Conservation (phyloP, 2,113 vertebrate genomes). For the Helogale parvula region DNA sequence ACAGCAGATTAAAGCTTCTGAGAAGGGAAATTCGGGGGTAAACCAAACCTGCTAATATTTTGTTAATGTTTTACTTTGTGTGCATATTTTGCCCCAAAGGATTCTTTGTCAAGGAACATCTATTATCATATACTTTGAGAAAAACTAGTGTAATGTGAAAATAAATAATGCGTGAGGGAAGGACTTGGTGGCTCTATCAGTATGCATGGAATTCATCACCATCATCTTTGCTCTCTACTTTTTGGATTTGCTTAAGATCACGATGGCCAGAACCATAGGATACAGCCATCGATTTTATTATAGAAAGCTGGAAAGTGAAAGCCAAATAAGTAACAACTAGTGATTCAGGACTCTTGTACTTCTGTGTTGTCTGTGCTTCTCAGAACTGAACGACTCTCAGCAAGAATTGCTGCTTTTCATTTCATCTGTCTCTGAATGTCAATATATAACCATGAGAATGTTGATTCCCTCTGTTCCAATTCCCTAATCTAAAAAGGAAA, state of each 20-base stretch:
- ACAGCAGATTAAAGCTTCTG: background rate
- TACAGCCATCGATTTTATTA: background rate
- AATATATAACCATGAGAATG: background rate
- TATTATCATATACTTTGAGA: background rate
- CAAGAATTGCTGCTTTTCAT: background rate
- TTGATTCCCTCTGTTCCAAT: background rate
- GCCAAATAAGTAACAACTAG: background rate
- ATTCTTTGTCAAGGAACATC: background rate
- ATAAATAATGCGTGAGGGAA: background rate
- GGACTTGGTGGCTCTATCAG: background rate
- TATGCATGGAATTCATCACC: fast-evolving
- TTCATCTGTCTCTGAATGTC: background rate
- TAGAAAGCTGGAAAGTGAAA: background rate
- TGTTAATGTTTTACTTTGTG: background rate
- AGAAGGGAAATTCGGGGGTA: background rate
- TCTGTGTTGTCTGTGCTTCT: background rate
- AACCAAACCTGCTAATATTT: background rate
- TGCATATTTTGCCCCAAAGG: background rate
- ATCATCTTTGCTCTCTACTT: background rate
- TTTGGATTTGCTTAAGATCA: background rate
- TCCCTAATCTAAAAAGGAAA: slow-evolving; percentile 30
- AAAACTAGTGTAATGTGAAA: background rate
- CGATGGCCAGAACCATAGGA: background rate
- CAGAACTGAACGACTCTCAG: background rate
- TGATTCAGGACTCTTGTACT: background rate